Percentiles rank a stretch among this genome's conserved stretches.
phyloP scores from a whole-genome alignment of 1,140 invertebrate species.

The Trichoplusia ni region DNA sequence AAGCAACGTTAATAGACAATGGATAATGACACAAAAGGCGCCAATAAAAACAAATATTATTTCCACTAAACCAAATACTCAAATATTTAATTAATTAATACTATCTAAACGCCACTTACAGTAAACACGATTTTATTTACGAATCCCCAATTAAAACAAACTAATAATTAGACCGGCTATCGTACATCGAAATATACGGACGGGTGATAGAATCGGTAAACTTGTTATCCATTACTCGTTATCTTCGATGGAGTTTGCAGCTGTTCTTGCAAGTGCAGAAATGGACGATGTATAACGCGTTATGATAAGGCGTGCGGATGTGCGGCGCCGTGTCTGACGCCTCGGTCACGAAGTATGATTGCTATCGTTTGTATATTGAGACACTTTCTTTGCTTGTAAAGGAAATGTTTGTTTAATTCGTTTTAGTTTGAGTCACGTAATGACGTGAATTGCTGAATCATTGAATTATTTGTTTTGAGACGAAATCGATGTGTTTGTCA shows the following conservation, averaged over 20 bases:
- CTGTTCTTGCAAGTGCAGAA: slow-evolving; percentile 35
- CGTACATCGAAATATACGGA: slow-evolving; percentile 9
- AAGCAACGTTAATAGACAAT: too few relatives aligned
- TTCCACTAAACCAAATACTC: too few relatives aligned
- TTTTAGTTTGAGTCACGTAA: too few relatives aligned
- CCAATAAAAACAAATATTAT: slow-evolving; percentile 2
- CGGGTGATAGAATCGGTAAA: slow-evolving; percentile 29
- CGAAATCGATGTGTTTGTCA: too few relatives aligned
- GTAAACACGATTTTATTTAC: slow-evolving; percentile 8
- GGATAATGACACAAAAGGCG: too few relatives aligned
- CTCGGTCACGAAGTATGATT: slow-evolving; percentile 27
- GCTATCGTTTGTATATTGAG: slow-evolving; percentile 17
- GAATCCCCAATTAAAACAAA: slow-evolving; percentile 5
- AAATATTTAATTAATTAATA: neutral
- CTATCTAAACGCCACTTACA: slow-evolving; percentile 17
- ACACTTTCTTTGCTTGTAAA: slow-evolving; percentile 9
- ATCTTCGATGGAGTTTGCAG: slow-evolving; percentile 24
- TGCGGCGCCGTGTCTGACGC: slow-evolving; percentile 18
- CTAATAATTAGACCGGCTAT: slow-evolving; percentile 19
- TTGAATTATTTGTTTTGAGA: too few relatives aligned
- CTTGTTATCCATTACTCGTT: slow-evolving; percentile 27
- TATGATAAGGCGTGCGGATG: slow-evolving; percentile 38
- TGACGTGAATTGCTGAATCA: too few relatives aligned
- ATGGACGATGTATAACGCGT: slow-evolving; percentile 29
- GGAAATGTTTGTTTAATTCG: neutral